A percentile compares a stretch with the other conserved stretches of the same genome.
phyloP scores from a whole-genome alignment of 2,113 vertebrate genomes.

The Promerops cafer region DNA sequence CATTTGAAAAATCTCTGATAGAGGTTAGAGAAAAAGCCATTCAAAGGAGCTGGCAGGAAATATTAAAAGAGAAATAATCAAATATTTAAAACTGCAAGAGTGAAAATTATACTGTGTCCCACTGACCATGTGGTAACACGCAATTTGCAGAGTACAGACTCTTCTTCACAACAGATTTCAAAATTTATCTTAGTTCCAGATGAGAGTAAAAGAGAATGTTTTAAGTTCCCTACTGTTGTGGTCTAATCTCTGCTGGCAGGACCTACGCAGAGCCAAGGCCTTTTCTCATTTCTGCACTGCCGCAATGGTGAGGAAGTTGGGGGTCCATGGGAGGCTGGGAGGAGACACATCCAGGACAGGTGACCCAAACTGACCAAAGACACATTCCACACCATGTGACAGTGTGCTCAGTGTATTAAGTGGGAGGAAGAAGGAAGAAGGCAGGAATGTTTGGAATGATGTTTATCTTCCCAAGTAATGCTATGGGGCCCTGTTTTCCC shows the following conservation, averaged over 20 bases:
- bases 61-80: background rate
- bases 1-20: background rate
- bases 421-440: background rate
- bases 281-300: background rate
- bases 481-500: no score
- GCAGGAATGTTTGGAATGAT: fast-evolving
- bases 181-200: background rate
- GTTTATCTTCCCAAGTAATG: background rate
- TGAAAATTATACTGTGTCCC: background rate
- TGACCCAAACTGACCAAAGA: background rate
- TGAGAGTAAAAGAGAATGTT: background rate
- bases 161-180: background rate
- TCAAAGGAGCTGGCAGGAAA: background rate
- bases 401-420: background rate
- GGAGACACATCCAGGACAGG: fast-evolving
- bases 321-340: fast-evolving
- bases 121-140: background rate
- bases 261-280: background rate
- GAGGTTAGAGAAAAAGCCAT: background rate
- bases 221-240: background rate
- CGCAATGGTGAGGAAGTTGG: fast-evolving
- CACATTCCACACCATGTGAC: background rate
- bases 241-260: background rate
- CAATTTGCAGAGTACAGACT: background rate
- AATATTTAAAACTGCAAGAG: background rate